A percentile compares a stretch with the other conserved stretches of the same genome.
Conservation (phyloP, 2,797 vertebrate species). For the Lepilemur ruficaudatus region DNA sequence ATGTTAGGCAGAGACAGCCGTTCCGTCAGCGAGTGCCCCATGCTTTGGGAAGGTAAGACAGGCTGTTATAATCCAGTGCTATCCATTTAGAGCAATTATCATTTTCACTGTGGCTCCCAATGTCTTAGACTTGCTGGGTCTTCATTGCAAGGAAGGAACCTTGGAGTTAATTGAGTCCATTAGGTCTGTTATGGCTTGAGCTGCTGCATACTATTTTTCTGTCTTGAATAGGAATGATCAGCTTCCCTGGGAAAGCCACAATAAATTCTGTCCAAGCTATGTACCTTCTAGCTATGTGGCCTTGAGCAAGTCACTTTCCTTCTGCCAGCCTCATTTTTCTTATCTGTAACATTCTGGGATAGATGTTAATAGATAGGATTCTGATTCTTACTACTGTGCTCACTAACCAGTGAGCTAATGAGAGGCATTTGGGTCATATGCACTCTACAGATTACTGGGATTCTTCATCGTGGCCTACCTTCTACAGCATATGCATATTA, state of each 20-base stretch:
- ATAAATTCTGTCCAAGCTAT: not conserved
- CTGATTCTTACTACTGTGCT: not conserved
- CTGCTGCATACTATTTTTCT: slow-evolving; percentile 17
- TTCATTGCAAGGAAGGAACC: not conserved
- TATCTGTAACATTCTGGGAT: not conserved
- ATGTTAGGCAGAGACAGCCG: not conserved
- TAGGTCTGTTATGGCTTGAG: not conserved
- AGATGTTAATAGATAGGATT: not conserved
- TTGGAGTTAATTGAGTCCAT: slow-evolving; percentile 3
- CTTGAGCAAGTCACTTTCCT: not conserved
- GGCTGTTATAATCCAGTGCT: not conserved
- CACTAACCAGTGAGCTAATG: not conserved
- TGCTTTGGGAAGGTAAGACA: not conserved
- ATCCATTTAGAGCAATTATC: not conserved
- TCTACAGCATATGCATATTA: not conserved
- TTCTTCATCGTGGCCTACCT: not conserved
- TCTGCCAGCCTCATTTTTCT: not conserved
- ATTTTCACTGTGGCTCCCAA: not conserved
- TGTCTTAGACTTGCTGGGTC: not conserved
- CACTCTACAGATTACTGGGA: not conserved
- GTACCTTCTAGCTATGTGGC: not conserved
- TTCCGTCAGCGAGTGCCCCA: not conserved
- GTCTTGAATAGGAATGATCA: not conserved
- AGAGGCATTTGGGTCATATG: not conserved
- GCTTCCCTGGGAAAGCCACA: not conserved